Evolutionary conservation across 2,113 vertebrate genomes (phyloP), one percentile per base, ranked within the genome.

Genomic region (Anser brachyrhynchus): DNA sequence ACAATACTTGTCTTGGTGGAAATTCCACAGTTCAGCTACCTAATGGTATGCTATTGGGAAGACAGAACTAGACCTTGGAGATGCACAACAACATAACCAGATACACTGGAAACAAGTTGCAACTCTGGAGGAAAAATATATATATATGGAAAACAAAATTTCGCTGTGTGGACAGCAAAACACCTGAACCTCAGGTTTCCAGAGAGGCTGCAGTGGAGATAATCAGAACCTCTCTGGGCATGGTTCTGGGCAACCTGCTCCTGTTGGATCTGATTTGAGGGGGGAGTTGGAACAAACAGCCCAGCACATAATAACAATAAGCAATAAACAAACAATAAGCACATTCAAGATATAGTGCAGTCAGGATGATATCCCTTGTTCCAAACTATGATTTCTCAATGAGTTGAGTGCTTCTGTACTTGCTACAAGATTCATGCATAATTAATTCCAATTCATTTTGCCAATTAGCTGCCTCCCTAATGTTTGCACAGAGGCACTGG

Each of bases 381-480:
- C 46, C 70, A 74, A 35, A 51, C 54, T 31, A 21, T 69, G 51
- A 71, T 81, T 93, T 91, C 80, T 84, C 73, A 64, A 74, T 79
- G 76, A 81, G 67, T 19, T 67, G 28, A 90, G 7, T 57, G 49
- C 39, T 82, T 33, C 69, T 90, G 46, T 39, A 75, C 52, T 89
- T 69, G 57, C 72, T 69, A 80, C 85, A 87, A 64, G 46, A 96
- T 87, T 78, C 59, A 95, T 84, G 89, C 89, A 75, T 87, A 89
- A 89, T 93, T 96, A 90, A 92, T 92, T 82, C 51, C 75, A 66
- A 89, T 81, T 89, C 71, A 77, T 91, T 96, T 93, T 89, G 61
- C n/a, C 73, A 87, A 95, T 94, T 95, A 96, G 61, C 31, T 52
- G 49, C 26, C 22, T 92, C 84, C 70, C 29, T 75, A 78, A 72